phyloP scores from a whole-genome alignment of 2,888 invertebrate genomes.

The Dasypogon diadema region DNA sequence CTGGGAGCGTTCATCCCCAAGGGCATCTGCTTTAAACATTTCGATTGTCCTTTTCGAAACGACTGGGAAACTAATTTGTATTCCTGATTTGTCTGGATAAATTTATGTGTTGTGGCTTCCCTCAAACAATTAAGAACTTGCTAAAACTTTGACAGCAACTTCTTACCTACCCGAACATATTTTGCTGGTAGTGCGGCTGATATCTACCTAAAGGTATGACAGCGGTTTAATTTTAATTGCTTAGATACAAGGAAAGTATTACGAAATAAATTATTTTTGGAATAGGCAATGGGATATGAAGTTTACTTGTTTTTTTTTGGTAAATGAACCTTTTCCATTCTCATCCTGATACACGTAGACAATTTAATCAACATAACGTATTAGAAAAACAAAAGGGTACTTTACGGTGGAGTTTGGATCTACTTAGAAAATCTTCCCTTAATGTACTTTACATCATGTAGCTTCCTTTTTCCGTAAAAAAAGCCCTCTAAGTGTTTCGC shows the following conservation, averaged over 20 bases:
- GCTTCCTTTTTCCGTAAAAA: neutral
- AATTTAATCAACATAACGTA: neutral
- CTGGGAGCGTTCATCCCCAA: constrained; percentile 18
- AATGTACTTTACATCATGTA: constrained; percentile 13
- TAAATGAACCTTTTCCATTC: too few species aligned
- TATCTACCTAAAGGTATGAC: constrained; percentile 33
- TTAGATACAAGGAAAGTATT: neutral
- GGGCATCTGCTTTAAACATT: constrained; percentile 48
- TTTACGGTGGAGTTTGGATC: neutral
- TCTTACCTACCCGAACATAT: constrained; percentile 27
- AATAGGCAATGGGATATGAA: neutral
- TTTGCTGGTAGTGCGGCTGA: constrained; percentile 40
- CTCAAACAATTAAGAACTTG: constrained; percentile 49
- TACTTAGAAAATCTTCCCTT: constrained; percentile 1
- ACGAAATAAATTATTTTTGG: neutral
- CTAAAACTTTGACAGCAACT: constrained; percentile 50
- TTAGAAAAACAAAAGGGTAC: neutral
- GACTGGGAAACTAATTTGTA: constrained; percentile 51
- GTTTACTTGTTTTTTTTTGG: too few species aligned
- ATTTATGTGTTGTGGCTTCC: constrained; percentile 51
- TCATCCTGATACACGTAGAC: too few species aligned
- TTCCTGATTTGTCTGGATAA: constrained; percentile 51
- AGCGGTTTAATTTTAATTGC: constrained; percentile 42
- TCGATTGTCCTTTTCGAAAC: constrained; percentile 47
- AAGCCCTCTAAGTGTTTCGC: constrained; percentile 21